Percentiles rank a stretch among this genome's conserved stretches.
These are phyloP conservation scores for Maccullochella peelii DNA, from an alignment of 2,113 vertebrate species.

Conservation along the genomic window DNA sequence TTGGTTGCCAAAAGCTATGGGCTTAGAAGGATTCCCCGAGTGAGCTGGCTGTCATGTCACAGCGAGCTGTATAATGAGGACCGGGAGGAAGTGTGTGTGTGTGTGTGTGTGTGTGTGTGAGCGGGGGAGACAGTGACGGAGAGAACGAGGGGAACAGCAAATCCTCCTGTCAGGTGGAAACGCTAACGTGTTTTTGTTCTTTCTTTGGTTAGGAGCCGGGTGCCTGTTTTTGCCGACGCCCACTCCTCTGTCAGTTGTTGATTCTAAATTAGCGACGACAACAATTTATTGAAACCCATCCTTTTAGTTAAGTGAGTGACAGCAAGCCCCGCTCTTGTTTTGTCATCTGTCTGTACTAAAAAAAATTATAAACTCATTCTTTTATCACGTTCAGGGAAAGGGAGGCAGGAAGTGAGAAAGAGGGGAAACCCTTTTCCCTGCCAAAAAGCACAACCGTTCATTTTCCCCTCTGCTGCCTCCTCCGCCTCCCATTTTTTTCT, in stretches of 20 bases:
- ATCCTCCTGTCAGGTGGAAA: slow-evolving; percentile 50
- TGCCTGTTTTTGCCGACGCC: slow-evolving; percentile 11
- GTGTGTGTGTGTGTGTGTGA: slow-evolving; percentile 37
- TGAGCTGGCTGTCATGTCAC: slow-evolving; percentile 72
- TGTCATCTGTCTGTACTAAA: slow-evolving; percentile 29
- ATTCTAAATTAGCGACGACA: slow-evolving; percentile 29
- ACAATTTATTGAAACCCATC: slow-evolving; percentile 42
- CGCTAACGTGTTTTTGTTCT: slow-evolving; percentile 28
- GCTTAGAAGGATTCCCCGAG: slow-evolving; percentile 70
- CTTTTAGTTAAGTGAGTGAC: slow-evolving; percentile 44
- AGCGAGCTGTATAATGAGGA: slow-evolving; percentile 60
- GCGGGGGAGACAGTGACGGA: slow-evolving; percentile 26
- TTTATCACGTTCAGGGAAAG: background rate
- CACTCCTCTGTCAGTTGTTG: slow-evolving; percentile 28
- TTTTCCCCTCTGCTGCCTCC: slow-evolving; percentile 22
- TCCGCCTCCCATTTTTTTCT: background rate
- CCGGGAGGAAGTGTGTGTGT: slow-evolving; percentile 20
- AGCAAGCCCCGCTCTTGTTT: slow-evolving; percentile 20
- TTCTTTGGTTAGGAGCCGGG: slow-evolving; percentile 3
- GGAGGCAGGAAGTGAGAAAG: slow-evolving; percentile 6
- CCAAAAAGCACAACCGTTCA: slow-evolving; percentile 32
- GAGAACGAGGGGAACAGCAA: slow-evolving; percentile 16
- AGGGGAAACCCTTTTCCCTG: slow-evolving; percentile 37
- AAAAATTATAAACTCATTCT: background rate
- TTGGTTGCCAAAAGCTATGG: slow-evolving; percentile 70